Conservation (phyloP, 2,888 invertebrate species). For the Pinctada fucata region DNA sequence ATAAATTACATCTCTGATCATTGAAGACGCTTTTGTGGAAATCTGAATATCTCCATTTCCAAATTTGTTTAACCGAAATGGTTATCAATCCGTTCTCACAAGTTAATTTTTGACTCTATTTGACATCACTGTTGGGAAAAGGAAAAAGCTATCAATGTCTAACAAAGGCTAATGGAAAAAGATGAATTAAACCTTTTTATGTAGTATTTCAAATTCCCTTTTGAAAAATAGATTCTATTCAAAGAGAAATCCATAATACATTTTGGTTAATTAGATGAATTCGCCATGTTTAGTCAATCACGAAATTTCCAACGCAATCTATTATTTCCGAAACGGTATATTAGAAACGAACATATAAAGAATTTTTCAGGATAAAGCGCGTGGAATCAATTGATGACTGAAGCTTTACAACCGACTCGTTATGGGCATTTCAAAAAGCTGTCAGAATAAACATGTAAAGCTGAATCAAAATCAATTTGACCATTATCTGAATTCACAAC, state of each 20-base stretch:
- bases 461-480: not conserved
- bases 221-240: conserved; percentile 18
- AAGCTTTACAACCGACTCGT: not conserved
- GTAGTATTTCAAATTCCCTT: conserved; percentile 22
- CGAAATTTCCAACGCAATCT: conserved; percentile 14
- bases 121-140: conserved; percentile 34
- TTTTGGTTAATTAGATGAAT: conserved; percentile 26
- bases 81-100: conserved; percentile 36
- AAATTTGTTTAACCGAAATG: conserved; percentile 35
- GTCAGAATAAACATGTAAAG: not conserved
- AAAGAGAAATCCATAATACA: conserved; percentile 20
- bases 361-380: conserved; percentile 6
- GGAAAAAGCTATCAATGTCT: conserved; percentile 25
- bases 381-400: conserved; percentile 13
- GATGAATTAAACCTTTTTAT: conserved; percentile 39
- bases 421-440: not conserved
- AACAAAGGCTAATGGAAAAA: conserved; percentile 34
- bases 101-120: conserved; percentile 44
- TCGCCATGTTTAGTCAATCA: conserved; percentile 25
- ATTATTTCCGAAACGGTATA: conserved; percentile 14
- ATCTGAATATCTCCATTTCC: conserved; percentile 34
- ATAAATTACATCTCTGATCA: conserved; percentile 24
- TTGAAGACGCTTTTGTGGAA: conserved; percentile 28
- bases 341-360: conserved; percentile 13
- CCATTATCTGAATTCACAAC: not conserved